phyloP scores from a whole-genome alignment of 1,140 invertebrate genomes.

The Hermetia illucens region DNA sequence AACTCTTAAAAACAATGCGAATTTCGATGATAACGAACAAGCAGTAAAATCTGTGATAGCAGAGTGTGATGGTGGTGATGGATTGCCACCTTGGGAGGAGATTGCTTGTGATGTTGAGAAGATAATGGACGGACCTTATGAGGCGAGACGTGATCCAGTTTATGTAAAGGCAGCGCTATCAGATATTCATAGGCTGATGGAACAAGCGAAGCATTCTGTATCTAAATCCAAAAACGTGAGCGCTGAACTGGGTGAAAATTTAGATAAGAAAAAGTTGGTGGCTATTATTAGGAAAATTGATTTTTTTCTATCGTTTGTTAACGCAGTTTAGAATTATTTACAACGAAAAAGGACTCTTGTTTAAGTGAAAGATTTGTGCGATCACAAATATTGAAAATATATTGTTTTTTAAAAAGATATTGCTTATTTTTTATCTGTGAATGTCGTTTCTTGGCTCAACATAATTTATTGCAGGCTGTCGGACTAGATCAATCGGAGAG shows the following conservation, averaged over 20 bases:
- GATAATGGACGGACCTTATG: slow-evolving; percentile 12
- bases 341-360: no score
- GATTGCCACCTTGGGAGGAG: slow-evolving; percentile 7
- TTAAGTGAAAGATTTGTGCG: no score
- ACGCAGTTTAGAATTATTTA: no score
- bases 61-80: slow-evolving; percentile 15
- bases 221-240: slow-evolving; percentile 36
- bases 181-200: slow-evolving; percentile 18
- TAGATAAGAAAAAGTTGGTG: slow-evolving; percentile 39
- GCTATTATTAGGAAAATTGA: slow-evolving; percentile 49
- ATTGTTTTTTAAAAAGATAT: no score
- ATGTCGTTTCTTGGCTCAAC: no score
- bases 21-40: slow-evolving; percentile 41
- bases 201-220: slow-evolving; percentile 14
- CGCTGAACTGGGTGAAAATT: slow-evolving; percentile 28
- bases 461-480: no score
- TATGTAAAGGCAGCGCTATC: slow-evolving; percentile 11
- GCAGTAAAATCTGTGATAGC: slow-evolving; percentile 46
- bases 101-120: slow-evolving; percentile 14
- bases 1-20: slow-evolving; percentile 41
- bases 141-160: slow-evolving; percentile 16
- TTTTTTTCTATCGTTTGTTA: slow-evolving; percentile 50
- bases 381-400: no score
- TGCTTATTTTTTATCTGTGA: no score
- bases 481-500: no score